A percentile compares a stretch with the other conserved stretches of the same genome.
These are phyloP conservation scores for Lucilia cuprina DNA, from an alignment of 1,140 invertebrate species.

Conservation along the genomic window DNA sequence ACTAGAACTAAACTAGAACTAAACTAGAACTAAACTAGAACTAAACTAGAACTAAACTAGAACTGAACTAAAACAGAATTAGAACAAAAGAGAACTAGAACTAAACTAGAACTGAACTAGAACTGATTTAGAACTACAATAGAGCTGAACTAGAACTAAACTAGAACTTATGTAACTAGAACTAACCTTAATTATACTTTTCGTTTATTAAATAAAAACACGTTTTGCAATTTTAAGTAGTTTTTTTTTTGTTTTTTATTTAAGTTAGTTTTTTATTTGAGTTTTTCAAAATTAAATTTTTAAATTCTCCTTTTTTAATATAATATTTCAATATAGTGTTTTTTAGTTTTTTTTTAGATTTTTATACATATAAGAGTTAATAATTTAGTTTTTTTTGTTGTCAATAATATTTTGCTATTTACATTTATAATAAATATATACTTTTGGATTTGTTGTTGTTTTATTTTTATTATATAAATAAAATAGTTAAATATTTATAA, in stretches of 20 bases:
- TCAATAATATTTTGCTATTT: slow-evolving; percentile 18
- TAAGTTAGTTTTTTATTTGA: slow-evolving; percentile 26
- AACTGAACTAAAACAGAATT: too few relatives aligned
- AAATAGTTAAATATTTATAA: not conserved
- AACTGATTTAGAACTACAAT: too few relatives aligned
- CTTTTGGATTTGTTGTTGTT: not conserved
- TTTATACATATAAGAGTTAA: slow-evolving; percentile 22
- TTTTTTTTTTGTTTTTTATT: not conserved
- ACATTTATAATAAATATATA: not conserved
- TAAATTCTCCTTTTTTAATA: slow-evolving; percentile 18
- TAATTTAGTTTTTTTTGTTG: not conserved
- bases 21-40: too few relatives aligned
- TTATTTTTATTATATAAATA: not conserved
- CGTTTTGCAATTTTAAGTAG: not conserved
- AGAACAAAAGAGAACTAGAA: too few relatives aligned
- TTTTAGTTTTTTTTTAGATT: not conserved
- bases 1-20: too few relatives aligned
- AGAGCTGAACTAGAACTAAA: too few relatives aligned
- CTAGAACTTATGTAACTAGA: too few relatives aligned
- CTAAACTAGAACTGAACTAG: too few relatives aligned
- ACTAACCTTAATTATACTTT: too few relatives aligned
- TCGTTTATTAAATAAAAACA: not conserved
- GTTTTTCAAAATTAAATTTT: slow-evolving; percentile 32
- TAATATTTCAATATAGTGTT: slow-evolving; percentile 10
- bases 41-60: too few relatives aligned